Base-by-base conservation (phyloP, 2,797 vertebrate genomes). In the Heterohyrax brucei region DNA sequence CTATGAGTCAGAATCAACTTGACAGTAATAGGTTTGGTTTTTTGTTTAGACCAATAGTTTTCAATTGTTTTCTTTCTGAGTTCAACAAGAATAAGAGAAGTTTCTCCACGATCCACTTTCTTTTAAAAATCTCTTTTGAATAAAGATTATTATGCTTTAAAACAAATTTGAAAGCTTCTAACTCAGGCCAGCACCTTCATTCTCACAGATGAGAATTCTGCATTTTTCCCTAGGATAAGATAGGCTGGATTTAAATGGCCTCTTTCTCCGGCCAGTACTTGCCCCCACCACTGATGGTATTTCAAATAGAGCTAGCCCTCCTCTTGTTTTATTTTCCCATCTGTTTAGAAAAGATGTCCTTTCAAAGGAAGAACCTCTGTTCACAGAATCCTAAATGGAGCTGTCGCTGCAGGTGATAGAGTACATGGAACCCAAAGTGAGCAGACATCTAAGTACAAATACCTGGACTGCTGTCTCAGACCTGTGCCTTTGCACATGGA, bases 61-160 rank as follows among this genome's bases (percentile, higher is more conserved):
- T 87, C 73, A 33, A 18, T 53, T 39, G 33, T 90, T 83, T 86
- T 24, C 62, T 87, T 94, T 84, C 53, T n/a, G 85, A 53, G 5
- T 86, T 81, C 68, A 75, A 75, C 22, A 28, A 50, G 70, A 62
- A 66, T n/a, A 82, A 46, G 6, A 82, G 24, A 8, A 68, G n/a
- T 9, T 53, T 53, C 28, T 26, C 61, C 24, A 39, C 24, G 4
- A 18, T 7, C 66, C 82, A 22, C 12, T 80, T 72, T 79, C 24
- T 78, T 80, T n/a, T 1, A 9, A 4, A 53, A 81, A 72, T 93
- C 24, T 53, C 6, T 76, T 91, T 88, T 87, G 64, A 87, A 78
- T 79, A 79, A 91, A 87, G 56, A 91, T 33, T 48, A 33, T 30
- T 56, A 56, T 56, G 53, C 16, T 56, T 56, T 56, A 87, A 19